Evolutionary conservation across 2,888 invertebrate genomes (phyloP).

Genomic region (Drosophila flavopinicola): DNA sequence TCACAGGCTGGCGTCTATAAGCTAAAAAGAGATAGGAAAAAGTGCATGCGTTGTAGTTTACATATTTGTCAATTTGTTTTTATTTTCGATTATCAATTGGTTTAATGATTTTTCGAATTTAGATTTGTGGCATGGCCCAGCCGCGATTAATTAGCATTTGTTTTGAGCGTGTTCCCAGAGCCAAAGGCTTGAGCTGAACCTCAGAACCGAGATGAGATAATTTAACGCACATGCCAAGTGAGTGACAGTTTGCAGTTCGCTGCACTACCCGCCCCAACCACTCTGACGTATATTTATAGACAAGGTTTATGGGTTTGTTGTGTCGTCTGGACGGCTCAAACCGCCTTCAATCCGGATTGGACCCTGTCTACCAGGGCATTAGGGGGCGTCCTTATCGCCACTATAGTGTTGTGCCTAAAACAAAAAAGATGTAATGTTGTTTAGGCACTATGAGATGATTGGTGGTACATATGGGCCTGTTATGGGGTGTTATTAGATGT

Average conservation of each 20-base stretch:
- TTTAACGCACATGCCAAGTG: constrained; percentile 51
- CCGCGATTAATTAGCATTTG: constrained; percentile 71
- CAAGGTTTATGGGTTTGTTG: constrained; percentile 55
- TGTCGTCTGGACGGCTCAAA: constrained; percentile 26
- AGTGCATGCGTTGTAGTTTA: constrained; percentile 34
- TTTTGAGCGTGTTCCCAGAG: constrained; percentile 67
- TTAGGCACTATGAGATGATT: constrained; percentile 9
- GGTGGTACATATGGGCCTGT: constrained; percentile 30
- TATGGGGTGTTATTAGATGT: constrained; percentile 13
- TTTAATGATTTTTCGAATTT: constrained; percentile 52
- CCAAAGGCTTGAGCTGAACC: constrained; percentile 54
- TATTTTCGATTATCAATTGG: constrained; percentile 55
- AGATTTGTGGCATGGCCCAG: constrained; percentile 57
- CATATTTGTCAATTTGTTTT: constrained; percentile 17
- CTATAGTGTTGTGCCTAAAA: neutral
- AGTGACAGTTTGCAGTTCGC: constrained; percentile 34
- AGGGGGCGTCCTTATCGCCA: constrained; percentile 30
- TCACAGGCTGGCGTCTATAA: constrained; percentile 24
- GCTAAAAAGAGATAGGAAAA: constrained; percentile 9
- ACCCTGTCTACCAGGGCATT: constrained; percentile 11
- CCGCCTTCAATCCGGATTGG: constrained; percentile 40
- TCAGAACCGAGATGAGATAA: constrained; percentile 57
- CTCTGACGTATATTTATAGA: constrained; percentile 42
- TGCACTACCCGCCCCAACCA: constrained; percentile 6
- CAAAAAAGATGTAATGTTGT: constrained; percentile 11